Evolutionary conservation across 2,888 invertebrate genomes (phyloP).

Genomic region (Syrista parreyssii): DNA sequence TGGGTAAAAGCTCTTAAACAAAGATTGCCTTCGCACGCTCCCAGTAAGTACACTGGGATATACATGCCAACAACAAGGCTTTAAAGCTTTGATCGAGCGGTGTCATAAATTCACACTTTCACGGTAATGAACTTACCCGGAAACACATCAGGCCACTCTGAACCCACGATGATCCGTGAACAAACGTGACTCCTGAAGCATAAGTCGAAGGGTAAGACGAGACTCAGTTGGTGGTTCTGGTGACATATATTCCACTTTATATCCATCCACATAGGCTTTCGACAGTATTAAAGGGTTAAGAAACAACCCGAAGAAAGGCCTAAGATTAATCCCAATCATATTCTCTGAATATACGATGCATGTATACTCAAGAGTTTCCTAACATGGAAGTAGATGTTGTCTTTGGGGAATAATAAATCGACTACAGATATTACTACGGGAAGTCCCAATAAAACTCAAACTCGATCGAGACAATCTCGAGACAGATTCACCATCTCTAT

Average conservation of each 20-base stretch:
- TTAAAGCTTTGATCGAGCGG: constrained; percentile 22
- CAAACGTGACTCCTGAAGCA: constrained; percentile 5
- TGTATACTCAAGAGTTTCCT: background rate
- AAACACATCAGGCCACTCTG: constrained; percentile 16
- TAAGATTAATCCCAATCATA: background rate
- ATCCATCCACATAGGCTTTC: background rate
- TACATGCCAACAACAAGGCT: constrained; percentile 5
- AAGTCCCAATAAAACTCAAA: background rate
- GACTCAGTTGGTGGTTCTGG: background rate
- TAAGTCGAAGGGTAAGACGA: background rate
- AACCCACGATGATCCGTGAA: constrained; percentile 4
- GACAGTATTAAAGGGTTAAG: background rate
- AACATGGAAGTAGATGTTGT: background rate
- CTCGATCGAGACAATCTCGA: background rate
- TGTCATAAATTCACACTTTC: constrained; percentile 42
- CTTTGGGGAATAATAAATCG: background rate
- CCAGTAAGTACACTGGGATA: constrained; percentile 1
- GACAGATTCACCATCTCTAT: constrained; percentile 15
- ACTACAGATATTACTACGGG: background rate
- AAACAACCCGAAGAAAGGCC: background rate
- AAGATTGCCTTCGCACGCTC: background rate
- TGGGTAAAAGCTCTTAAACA: constrained; percentile 19
- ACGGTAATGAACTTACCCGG: constrained; percentile 41
- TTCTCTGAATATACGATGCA: background rate
- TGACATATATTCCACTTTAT: background rate